A percentile compares a stretch with the other conserved stretches of the same genome.
Conservation (phyloP, 2,888 invertebrate species). For the Seladonia tumulorum region DNA sequence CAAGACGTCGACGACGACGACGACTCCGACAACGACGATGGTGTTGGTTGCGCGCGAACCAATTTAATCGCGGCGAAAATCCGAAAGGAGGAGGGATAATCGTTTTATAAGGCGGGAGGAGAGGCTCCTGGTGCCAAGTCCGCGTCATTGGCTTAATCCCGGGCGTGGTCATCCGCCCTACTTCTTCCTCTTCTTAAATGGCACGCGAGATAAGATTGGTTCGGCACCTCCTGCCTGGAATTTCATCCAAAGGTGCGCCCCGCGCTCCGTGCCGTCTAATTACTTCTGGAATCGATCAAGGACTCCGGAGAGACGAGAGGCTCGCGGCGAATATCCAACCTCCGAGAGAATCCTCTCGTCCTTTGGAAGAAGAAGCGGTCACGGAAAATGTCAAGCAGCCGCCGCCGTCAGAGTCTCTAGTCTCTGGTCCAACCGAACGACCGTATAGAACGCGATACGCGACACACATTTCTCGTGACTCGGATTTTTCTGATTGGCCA, state of each 20-base stretch:
- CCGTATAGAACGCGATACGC: not conserved
- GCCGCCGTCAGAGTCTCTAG: not conserved
- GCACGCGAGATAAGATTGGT: slow-evolving; percentile 73
- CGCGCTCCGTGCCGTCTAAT: slow-evolving; percentile 65
- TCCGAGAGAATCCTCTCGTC: slow-evolving; percentile 31
- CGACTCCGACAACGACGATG: not conserved
- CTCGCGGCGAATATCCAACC: slow-evolving; percentile 69
- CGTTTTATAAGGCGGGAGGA: slow-evolving; percentile 49
- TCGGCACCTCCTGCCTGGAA: slow-evolving; percentile 71
- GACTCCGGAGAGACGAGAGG: slow-evolving; percentile 66
- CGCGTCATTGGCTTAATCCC: slow-evolving; percentile 69
- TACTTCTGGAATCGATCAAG: slow-evolving; percentile 73
- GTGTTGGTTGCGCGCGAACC: not conserved
- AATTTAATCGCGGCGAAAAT: slow-evolving; percentile 29
- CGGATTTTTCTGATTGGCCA: not conserved
- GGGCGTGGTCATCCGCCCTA: slow-evolving; percentile 73
- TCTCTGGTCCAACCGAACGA: not conserved
- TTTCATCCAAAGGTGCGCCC: slow-evolving; percentile 71
- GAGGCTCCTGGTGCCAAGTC: slow-evolving; percentile 53
- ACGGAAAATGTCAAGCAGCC: slow-evolving; percentile 43
- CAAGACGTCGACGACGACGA: not conserved
- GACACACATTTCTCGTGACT: not conserved
- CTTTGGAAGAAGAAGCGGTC: slow-evolving; percentile 30
- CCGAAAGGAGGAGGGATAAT: slow-evolving; percentile 34
- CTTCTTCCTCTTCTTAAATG: slow-evolving; percentile 74